Evolutionary conservation across 1,140 invertebrate species (phyloP), one percentile per base, ranked within the genome.

Genomic region (Rhizoglyphus robini): DNA sequence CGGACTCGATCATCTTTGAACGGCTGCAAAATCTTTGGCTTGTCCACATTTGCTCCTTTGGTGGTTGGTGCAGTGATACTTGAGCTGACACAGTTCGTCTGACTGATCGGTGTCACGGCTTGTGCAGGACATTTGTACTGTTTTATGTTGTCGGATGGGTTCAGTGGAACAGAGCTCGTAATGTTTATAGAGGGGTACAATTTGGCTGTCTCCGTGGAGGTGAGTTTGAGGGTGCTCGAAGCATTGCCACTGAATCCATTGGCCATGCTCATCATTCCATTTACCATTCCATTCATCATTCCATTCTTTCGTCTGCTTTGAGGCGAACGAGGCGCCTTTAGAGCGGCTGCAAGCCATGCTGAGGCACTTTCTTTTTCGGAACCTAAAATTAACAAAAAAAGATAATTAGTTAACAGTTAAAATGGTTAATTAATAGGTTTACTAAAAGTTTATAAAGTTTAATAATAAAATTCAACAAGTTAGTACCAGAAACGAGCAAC

Each of bases 321-420:
- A 20, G 41, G n/a, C 34, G 41, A 47, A n/a, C n/a, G n/a, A n/a
- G n/a, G n/a, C 29, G 5, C 41, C 27, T 51, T 38, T n/a, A 23
- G 5, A 5, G 62, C 62, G 3, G 62, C 62, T 49, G 62, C 62
- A 23, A 64, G 41, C 62, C 62, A 64, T 11, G 62, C 62, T 4
- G 62, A 23, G 5, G 62, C 62, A 18, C 27, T 20, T 49, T 64
- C 62, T 23, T 64, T 4, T 4, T 60, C 46, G 11, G 46, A 18
- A 49, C 4, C 46, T 51, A 38, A 30, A 64, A 27, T 1, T 51
- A 64, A 64, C 25, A 3, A 31, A 64, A 64, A 29, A 34, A 49
- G 3, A 48, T 63, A n/a, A n/a, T n/a, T n/a, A n/a, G n/a, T n/a
- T n/a, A n/a, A n/a, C 30, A 63, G 34, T 27, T 20, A 11, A 3